Evolutionary conservation across 1,140 invertebrate species (phyloP).

Genomic region (Luehdorfia chinensis): DNA sequence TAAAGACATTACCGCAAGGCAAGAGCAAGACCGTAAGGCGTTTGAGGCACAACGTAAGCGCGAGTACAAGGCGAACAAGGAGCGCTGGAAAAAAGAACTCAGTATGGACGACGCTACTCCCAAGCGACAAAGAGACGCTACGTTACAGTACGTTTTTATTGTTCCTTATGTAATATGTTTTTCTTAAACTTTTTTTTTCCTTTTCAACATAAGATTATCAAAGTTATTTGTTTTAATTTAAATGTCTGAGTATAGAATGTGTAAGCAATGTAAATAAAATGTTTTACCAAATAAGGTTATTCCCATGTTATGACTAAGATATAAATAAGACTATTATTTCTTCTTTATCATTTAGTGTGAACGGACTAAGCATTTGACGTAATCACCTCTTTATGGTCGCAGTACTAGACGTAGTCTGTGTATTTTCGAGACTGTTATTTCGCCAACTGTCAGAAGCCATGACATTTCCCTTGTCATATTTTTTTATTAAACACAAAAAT

Average conservation of each 20-base stretch:
- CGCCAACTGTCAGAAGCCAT: no score
- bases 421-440: no score
- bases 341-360: no score
- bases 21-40: conserved; percentile 91
- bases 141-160: conserved; percentile 83
- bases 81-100: conserved; percentile 95
- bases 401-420: no score
- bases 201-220: background rate
- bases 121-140: conserved; percentile 94
- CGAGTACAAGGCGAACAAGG: conserved; percentile 99
- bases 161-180: conserved; percentile 5
- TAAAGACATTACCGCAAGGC: conserved; percentile 93
- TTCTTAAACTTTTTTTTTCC: background rate
- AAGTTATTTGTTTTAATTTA: no score
- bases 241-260: no score
- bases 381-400: no score
- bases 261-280: background rate
- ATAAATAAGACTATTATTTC: no score
- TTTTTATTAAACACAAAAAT: no score
- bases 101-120: conserved; percentile 94
- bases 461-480: no score
- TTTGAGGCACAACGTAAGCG: conserved; percentile 96
- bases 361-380: no score
- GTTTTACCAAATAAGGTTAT: background rate
- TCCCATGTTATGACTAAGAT: no score